Evolutionary conservation across 37 sponge, comb jelly and placozoan genomes (phyloP).

Genomic region (Petrosia ficiformis): DNA sequence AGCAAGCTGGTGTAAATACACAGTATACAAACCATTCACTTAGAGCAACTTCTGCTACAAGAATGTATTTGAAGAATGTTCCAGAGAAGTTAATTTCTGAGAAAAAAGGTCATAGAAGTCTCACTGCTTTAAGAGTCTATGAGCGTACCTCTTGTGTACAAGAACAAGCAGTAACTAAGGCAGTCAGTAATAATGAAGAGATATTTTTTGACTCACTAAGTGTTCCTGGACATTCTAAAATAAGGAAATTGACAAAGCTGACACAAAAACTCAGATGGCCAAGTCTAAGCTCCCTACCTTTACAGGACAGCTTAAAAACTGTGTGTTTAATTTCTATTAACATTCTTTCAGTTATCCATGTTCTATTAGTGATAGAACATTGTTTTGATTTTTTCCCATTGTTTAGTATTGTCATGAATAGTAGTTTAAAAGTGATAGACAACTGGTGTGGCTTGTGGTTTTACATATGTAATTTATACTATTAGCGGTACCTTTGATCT

Average conservation of each 20-base stretch:
- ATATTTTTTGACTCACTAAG: too few species aligned
- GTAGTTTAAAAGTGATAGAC: too few species aligned
- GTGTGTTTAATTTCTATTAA: background rate
- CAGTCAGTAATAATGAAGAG: too few species aligned
- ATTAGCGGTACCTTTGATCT: too few species aligned
- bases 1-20: background rate
- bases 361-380: background rate
- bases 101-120: constrained; percentile 1
- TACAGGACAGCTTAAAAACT: constrained; percentile 1
- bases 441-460: too few species aligned
- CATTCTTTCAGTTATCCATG: background rate
- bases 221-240: too few species aligned
- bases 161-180: background rate
- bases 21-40: background rate
- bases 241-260: background rate
- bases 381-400: too few species aligned
- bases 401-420: too few species aligned
- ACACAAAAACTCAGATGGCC: background rate
- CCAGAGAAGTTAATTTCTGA: background rate
- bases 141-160: background rate
- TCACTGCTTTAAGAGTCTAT: background rate
- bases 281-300: background rate
- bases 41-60: constrained; percentile 16
- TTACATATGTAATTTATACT: too few species aligned
- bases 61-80: constrained; percentile 25